Evolutionary conservation across 2,888 invertebrate species (phyloP).

Genomic region (Sepiola atlantica): DNA sequence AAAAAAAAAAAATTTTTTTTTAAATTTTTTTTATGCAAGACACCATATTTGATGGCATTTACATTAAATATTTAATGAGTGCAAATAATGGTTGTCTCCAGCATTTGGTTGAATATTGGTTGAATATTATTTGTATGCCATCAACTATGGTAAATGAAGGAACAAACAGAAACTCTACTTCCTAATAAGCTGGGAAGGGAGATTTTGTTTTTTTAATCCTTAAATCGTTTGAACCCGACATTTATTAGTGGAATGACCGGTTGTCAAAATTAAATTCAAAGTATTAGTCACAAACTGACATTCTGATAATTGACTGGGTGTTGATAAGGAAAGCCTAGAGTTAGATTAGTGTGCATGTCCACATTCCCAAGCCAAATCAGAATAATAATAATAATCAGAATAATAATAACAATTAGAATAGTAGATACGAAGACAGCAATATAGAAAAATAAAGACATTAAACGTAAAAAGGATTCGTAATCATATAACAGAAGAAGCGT

Average conservation of each 20-base stretch:
- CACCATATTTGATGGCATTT: too few relatives aligned
- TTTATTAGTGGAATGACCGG: background rate
- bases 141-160: too few relatives aligned
- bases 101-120: too few relatives aligned
- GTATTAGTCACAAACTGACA: background rate
- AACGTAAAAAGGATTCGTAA: background rate
- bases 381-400: too few relatives aligned
- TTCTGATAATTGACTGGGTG: background rate
- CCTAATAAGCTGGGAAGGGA: background rate
- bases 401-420: too few relatives aligned
- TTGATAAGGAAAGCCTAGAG: background rate
- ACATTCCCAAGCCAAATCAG: slow-evolving; percentile 6
- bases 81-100: too few relatives aligned
- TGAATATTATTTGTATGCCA: too few relatives aligned
- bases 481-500: too few relatives aligned
- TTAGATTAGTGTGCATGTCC: background rate
- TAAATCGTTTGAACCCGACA: background rate
- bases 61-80: too few relatives aligned
- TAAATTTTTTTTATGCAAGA: too few relatives aligned
- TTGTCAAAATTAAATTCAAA: background rate
- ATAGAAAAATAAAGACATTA: background rate
- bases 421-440: slow-evolving; percentile 16
- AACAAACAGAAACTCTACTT: too few relatives aligned
- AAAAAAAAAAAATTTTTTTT: too few relatives aligned
- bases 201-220: background rate